A percentile compares a stretch with the other conserved stretches of the same genome.
These are phyloP conservation scores for Aspidiotus rigidus DNA, from an alignment of 2,888 invertebrate species.

Conservation along the genomic window DNA sequence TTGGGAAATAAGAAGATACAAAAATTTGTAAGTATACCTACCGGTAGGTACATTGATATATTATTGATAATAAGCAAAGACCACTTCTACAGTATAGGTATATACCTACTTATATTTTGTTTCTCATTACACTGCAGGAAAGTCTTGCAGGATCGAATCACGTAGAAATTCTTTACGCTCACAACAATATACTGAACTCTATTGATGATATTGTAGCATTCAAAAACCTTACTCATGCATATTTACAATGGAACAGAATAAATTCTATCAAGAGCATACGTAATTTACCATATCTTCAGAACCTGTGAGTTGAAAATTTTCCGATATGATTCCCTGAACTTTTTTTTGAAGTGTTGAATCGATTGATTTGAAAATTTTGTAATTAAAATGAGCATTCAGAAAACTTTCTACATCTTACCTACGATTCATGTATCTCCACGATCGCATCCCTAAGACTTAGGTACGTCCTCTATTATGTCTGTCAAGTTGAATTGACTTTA, in stretches of 20 bases:
- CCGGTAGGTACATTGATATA: too few relatives aligned
- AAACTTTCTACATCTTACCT: background rate
- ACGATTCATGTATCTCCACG: background rate
- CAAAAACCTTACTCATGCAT: constrained; percentile 29
- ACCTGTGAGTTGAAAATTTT: constrained; percentile 19
- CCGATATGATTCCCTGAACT: too few relatives aligned
- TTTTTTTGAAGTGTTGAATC: too few relatives aligned
- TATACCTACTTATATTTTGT: background rate
- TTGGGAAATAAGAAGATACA: too few relatives aligned
- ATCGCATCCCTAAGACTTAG: too few relatives aligned
- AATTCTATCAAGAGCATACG: constrained; percentile 6
- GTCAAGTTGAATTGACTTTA: too few relatives aligned
- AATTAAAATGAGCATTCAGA: too few relatives aligned
- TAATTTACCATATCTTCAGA: constrained; percentile 14
- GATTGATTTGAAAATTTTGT: too few relatives aligned
- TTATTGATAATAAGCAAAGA: too few relatives aligned
- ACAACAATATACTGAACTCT: constrained; percentile 18
- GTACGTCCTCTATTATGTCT: too few relatives aligned
- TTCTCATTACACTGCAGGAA: constrained; percentile 6
- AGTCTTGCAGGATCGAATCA: constrained; percentile 12
- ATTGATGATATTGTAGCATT: constrained; percentile 1
- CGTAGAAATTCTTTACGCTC: constrained; percentile 18
- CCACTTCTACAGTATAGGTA: too few relatives aligned
- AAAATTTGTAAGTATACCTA: too few relatives aligned
- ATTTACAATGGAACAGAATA: constrained; percentile 28